phyloP scores from a whole-genome alignment of 2,113 vertebrate genomes.

The Brachypodius melanocephalos region DNA sequence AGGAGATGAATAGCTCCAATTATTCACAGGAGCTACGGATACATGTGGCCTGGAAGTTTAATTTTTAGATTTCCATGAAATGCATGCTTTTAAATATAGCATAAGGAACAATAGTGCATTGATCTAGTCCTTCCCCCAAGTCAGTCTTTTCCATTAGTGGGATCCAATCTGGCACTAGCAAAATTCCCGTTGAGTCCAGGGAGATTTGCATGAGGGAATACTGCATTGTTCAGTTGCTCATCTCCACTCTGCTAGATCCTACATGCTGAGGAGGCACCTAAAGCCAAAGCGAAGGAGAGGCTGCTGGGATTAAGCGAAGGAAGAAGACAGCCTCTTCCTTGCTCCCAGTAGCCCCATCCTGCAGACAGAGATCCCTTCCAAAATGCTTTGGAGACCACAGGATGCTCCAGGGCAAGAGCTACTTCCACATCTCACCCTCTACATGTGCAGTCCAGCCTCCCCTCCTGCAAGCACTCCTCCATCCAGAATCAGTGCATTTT shows the following conservation, averaged over 20 bases:
- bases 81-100: constrained; percentile 31
- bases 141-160: constrained; percentile 1
- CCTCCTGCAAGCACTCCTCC: neutral
- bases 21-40: neutral
- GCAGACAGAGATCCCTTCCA: rapidly evolving
- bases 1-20: constrained; percentile 34
- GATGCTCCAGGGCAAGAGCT: neutral
- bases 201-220: neutral
- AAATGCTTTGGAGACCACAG: rapidly evolving
- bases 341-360: neutral
- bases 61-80: constrained; percentile 34
- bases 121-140: neutral
- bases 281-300: neutral
- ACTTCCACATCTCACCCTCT: neutral
- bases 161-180: neutral
- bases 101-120: constrained; percentile 13
- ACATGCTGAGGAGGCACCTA: rapidly evolving
- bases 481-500: neutral
- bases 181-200: neutral
- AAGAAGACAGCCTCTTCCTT: neutral
- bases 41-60: neutral
- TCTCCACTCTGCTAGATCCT: neutral
- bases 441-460: neutral
- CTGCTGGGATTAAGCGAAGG: neutral
- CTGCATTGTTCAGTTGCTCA: neutral